Base-by-base conservation (phyloP, 2,113 vertebrate species). In the Tricholaema leucomelas region DNA sequence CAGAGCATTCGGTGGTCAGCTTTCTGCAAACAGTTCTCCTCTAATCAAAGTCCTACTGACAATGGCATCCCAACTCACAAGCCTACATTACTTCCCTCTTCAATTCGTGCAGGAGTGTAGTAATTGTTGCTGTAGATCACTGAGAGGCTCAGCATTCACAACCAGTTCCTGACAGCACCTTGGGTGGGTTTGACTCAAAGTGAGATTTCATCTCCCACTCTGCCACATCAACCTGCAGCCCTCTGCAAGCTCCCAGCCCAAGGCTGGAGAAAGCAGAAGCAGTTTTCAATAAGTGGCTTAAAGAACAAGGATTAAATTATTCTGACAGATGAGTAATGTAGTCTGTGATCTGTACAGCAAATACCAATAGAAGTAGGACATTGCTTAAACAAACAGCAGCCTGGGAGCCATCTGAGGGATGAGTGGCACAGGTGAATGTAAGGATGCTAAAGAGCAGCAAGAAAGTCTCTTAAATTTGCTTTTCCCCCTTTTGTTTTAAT, bases 281-380 rank as follows among this genome's bases (percentile, higher is more conserved):
- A 75, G 59, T 88, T 83, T 92, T 40, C 72, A 81, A 0, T 70
- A 87, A 90, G 46, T 66, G n/a, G 52, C 72, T 92, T 71, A 87
- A 89, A 91, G 77, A 88, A 80, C 50, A 76, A 79, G 72, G 84
- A 94, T 92, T 80, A 88, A 87, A 75, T 87, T 72, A 87, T 81
- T 85, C 70, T 83, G n/a, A 50, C 76, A 72, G 66, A 73, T 35
- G 33, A 88, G n/a, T 72, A 87, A 91, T 14, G 44, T 65, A 70
- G 81, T 78, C 60, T 69, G 40, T 74, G 71, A 90, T 83, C 30
- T 64, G 58, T 30, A 65, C 15, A 66, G 60, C 50, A 89, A 86
- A 60, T 31, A 65, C 20, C n/a, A 55, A 15, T 8, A 13, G 44
- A 93, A 93, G 44, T 33, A 88, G 85, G 78, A 55, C 75, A 76